phyloP scores from a whole-genome alignment of 2,113 vertebrate species.

The Oryzias celebensis region DNA sequence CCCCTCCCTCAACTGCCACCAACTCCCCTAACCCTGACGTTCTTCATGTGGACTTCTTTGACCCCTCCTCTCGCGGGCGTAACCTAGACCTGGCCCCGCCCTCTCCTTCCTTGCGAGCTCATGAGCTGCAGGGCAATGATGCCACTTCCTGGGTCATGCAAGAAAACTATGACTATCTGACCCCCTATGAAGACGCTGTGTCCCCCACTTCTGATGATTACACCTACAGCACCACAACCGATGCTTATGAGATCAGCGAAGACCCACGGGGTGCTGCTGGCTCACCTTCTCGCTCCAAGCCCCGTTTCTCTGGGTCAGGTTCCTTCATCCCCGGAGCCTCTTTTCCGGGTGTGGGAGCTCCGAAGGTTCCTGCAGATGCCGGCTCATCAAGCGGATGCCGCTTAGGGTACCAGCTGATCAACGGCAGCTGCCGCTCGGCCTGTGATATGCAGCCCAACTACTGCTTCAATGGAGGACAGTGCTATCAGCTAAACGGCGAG shows the following conservation, averaged over 20 bases:
- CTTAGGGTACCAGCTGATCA: constrained; percentile 81
- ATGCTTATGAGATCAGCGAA: constrained; percentile 81
- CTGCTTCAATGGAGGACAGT: constrained; percentile 95
- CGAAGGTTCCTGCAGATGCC: constrained; percentile 44
- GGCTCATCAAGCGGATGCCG: constrained; percentile 73
- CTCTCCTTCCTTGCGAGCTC: constrained; percentile 65
- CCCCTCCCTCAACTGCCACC: constrained; percentile 34
- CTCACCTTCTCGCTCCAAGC: constrained; percentile 59
- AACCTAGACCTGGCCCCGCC: constrained; percentile 57
- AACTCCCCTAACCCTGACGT: constrained; percentile 66
- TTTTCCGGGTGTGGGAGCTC: constrained; percentile 25
- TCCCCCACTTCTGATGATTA: constrained; percentile 88
- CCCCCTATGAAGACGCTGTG: constrained; percentile 84
- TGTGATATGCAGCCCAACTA: constrained; percentile 89
- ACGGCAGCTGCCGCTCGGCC: constrained; percentile 88
- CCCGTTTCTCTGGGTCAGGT: constrained; percentile 46
- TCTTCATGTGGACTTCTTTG: constrained; percentile 85
- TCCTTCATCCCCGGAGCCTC: constrained; percentile 29
- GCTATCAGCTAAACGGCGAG: constrained; percentile 87
- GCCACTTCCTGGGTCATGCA: constrained; percentile 84
- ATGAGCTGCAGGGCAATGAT: constrained; percentile 76
- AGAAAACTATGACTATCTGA: constrained; percentile 87
- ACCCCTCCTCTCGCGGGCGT: constrained; percentile 73
- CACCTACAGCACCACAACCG: constrained; percentile 82
- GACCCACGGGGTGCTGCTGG: constrained; percentile 67